A percentile compares a stretch with the other conserved stretches of the same genome.
Evolutionary conservation across 2,888 invertebrate species (phyloP).

Genomic region (Acanthopleura granulata): DNA sequence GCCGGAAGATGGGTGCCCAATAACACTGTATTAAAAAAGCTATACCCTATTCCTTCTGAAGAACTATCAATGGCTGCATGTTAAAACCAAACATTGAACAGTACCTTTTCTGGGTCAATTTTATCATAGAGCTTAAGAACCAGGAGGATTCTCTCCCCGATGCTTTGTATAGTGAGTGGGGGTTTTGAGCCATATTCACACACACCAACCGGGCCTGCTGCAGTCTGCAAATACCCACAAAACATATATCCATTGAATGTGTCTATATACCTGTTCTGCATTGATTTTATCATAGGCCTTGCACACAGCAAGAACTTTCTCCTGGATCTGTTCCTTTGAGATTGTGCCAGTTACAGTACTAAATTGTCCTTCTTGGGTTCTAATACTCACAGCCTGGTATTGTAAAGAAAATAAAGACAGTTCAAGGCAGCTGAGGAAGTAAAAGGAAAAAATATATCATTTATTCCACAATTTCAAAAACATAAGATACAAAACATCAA

Average conservation of each 20-base stretch:
- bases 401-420: too few species aligned
- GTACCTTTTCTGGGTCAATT: slow-evolving; percentile 86
- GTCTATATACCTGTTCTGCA: slow-evolving; percentile 79
- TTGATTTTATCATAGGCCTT: slow-evolving; percentile 88
- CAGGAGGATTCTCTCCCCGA: slow-evolving; percentile 86
- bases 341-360: not conserved
- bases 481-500: too few species aligned
- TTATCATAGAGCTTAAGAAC: slow-evolving; percentile 92
- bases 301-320: slow-evolving; percentile 87
- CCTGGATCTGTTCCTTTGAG: slow-evolving; percentile 73
- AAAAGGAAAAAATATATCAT: too few species aligned
- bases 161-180: slow-evolving; percentile 74
- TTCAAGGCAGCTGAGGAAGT: too few species aligned
- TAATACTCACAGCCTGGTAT: too few species aligned
- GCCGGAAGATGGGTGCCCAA: too few species aligned
- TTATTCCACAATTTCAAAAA: too few species aligned
- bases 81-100: not conserved
- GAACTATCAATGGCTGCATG: not conserved
- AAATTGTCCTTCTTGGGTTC: not conserved
- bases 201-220: slow-evolving; percentile 9
- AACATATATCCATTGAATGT: slow-evolving; percentile 4
- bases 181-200: slow-evolving; percentile 43
- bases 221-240: not conserved
- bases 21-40: too few species aligned
- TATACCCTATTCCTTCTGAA: too few species aligned